A percentile compares a stretch with the other conserved stretches of the same genome.
These are phyloP conservation scores for Drosophila villosipedis DNA, from an alignment of 2,888 invertebrate species.

Conservation along the genomic window DNA sequence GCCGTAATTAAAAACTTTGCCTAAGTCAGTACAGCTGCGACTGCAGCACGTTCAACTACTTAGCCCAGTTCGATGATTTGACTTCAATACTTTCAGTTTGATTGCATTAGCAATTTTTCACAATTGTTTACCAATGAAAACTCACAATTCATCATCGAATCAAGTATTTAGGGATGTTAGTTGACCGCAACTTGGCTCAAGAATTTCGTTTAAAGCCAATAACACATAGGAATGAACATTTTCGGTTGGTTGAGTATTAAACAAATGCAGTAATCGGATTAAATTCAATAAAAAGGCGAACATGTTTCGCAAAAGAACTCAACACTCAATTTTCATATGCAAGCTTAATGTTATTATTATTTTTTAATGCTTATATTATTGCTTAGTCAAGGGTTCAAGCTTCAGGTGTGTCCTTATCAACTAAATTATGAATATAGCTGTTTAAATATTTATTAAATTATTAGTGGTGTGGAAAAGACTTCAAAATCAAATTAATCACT, in stretches of 20 bases:
- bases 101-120: constrained; percentile 14
- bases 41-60: constrained; percentile 69
- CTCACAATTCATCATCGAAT: constrained; percentile 11
- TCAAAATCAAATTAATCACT: too few relatives aligned
- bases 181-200: not conserved
- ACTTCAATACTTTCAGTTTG: constrained; percentile 27
- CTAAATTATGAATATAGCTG: not conserved
- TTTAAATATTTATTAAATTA: too few relatives aligned
- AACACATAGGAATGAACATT: not conserved
- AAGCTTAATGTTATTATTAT: not conserved
- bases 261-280: not conserved
- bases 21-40: constrained; percentile 72
- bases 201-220: not conserved
- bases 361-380: not conserved
- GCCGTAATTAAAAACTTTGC: constrained; percentile 72
- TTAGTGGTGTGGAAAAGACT: too few relatives aligned
- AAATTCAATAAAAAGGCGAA: not conserved
- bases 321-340: not conserved
- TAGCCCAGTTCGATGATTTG: constrained; percentile 30
- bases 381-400: not conserved
- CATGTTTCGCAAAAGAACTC: not conserved
- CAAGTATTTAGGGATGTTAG: not conserved
- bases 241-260: not conserved
- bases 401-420: not conserved
- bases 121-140: constrained; percentile 29